Percentiles rank a stretch among this genome's conserved stretches.
Evolutionary conservation across 2,888 invertebrate species (phyloP).

Genomic region (Quadroppia sp.): DNA sequence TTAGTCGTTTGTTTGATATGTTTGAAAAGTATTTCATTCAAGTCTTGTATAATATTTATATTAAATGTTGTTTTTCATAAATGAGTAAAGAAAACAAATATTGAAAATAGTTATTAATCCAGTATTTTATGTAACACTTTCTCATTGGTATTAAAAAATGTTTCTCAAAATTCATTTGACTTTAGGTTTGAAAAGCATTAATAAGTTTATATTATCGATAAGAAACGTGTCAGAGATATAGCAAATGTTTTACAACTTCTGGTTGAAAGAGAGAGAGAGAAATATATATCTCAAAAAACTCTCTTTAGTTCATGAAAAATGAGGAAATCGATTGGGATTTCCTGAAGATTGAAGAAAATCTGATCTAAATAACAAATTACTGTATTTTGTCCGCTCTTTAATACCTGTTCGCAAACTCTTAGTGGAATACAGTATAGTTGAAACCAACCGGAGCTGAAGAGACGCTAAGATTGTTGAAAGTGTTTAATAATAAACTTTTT

Average conservation of each 20-base stretch:
- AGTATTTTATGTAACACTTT: slow-evolving; percentile 11
- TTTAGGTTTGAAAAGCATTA: background rate
- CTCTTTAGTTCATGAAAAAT: background rate
- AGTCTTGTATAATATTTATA: no score
- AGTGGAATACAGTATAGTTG: background rate
- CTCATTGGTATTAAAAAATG: background rate
- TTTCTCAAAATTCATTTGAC: background rate
- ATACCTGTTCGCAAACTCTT: background rate
- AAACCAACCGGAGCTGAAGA: no score
- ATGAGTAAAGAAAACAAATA: no score
- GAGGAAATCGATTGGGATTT: slow-evolving; percentile 9
- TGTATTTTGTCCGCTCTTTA: background rate
- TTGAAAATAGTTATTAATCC: no score
- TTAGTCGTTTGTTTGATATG: no score
- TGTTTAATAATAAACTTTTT: background rate
- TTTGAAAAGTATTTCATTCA: no score
- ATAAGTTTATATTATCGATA: slow-evolving; percentile 8
- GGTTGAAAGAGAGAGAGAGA: background rate
- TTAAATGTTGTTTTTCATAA: no score
- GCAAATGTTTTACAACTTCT: background rate
- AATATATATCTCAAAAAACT: no score
- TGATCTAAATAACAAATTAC: background rate
- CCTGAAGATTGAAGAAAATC: background rate
- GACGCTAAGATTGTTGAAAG: background rate
- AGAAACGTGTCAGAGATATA: background rate